Conservation (phyloP, 2,888 invertebrate genomes). For the Agapetus fuscipes region DNA sequence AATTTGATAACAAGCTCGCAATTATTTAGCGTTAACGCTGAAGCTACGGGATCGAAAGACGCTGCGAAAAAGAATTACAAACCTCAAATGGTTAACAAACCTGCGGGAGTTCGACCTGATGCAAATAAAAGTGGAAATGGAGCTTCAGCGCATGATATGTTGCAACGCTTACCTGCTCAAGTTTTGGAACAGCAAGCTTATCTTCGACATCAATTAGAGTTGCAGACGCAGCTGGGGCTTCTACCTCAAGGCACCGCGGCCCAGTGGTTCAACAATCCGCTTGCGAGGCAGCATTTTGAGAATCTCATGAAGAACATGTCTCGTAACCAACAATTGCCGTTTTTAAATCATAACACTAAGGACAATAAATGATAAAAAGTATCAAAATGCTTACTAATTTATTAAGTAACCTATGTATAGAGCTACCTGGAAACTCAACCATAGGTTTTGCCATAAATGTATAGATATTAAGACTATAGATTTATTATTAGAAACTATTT, state of each 20-base stretch:
- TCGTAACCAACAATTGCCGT: slow-evolving; percentile 28
- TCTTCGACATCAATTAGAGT: slow-evolving; percentile 18
- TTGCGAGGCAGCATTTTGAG: slow-evolving; percentile 24
- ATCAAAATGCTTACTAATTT: too few species aligned
- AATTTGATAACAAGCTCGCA: slow-evolving; percentile 39
- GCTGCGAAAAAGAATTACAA: slow-evolving; percentile 32
- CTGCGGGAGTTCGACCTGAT: slow-evolving; percentile 18
- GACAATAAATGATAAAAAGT: too few species aligned
- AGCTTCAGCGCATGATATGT: not conserved
- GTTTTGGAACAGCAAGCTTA: slow-evolving; percentile 19
- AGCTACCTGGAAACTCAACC: too few species aligned
- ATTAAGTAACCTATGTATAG: too few species aligned
- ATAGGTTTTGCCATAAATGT: too few species aligned
- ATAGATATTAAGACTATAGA: too few species aligned
- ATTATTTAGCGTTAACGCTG: slow-evolving; percentile 31
- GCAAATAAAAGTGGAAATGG: not conserved
- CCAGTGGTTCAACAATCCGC: slow-evolving; percentile 20
- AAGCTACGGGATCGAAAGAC: slow-evolving; percentile 27
- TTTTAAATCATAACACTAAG: slow-evolving; percentile 4
- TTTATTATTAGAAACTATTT: too few species aligned
- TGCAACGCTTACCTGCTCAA: slow-evolving; percentile 8
- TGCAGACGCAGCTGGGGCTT: slow-evolving; percentile 16
- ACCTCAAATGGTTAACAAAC: slow-evolving; percentile 30
- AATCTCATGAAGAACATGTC: slow-evolving; percentile 36
- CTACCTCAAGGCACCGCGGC: slow-evolving; percentile 18